Conservation (phyloP, 2,797 vertebrate genomes). For the Esox lucius region DNA sequence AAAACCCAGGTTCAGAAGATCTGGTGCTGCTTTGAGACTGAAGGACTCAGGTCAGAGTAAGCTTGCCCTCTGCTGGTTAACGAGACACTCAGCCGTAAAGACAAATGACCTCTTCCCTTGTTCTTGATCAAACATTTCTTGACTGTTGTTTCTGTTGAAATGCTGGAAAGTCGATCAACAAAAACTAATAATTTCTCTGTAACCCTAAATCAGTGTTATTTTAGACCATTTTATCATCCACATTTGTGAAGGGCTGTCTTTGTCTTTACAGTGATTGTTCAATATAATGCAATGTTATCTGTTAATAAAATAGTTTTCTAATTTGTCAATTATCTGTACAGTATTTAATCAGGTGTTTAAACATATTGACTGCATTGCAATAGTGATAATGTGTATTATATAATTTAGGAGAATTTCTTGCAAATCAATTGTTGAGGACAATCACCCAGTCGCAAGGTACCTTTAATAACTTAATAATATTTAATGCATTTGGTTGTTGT, state of each 20-base stretch:
- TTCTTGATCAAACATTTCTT: not conserved
- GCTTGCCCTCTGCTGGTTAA: slow-evolving; percentile 44
- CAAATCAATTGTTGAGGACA: not conserved
- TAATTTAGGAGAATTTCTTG: not conserved
- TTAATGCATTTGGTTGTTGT: slow-evolving; percentile 3
- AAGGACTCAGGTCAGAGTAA: slow-evolving; percentile 31
- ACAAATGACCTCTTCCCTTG: not conserved
- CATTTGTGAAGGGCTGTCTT: not conserved
- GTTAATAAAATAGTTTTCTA: not conserved
- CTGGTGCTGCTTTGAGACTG: not conserved
- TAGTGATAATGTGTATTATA: not conserved
- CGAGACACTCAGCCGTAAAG: not conserved
- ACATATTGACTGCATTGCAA: not conserved
- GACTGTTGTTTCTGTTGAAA: not conserved
- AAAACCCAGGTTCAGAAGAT: not conserved
- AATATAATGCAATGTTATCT: not conserved
- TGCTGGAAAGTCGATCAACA: not conserved
- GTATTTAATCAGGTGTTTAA: too few relatives aligned
- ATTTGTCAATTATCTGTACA: too few relatives aligned
- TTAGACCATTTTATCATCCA: not conserved
- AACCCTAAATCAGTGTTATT: not conserved
- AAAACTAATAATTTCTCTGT: not conserved
- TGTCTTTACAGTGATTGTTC: not conserved
- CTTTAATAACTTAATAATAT: slow-evolving; percentile 7
- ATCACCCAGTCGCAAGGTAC: slow-evolving; percentile 13